phyloP scores from a whole-genome alignment of 2,888 invertebrate species.

The Scelioninae gen. 2 region DNA sequence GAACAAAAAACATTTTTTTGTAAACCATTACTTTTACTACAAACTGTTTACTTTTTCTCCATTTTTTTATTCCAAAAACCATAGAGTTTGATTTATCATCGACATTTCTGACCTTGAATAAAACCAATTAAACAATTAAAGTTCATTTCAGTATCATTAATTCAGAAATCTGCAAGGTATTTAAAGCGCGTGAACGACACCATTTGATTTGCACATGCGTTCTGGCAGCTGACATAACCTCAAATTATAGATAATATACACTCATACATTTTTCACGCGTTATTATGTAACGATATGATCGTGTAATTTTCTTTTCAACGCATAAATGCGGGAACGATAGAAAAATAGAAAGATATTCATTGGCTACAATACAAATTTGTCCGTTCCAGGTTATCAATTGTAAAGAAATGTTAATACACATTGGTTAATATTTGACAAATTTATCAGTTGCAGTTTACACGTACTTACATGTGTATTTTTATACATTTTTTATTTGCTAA shows the following conservation, averaged over 20 bases:
- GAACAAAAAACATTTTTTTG: too few relatives aligned
- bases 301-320: conserved; percentile 19
- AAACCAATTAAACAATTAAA: neutral
- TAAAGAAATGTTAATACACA: too few relatives aligned
- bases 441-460: conserved; percentile 1
- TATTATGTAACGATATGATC: conserved; percentile 62
- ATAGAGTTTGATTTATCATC: too few relatives aligned
- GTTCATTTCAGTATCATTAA: conserved; percentile 17
- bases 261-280: conserved; percentile 35
- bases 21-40: too few relatives aligned
- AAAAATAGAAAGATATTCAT: neutral
- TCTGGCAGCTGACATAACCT: conserved; percentile 62
- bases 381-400: neutral
- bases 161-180: conserved; percentile 28
- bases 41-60: too few relatives aligned
- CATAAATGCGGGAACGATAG: neutral
- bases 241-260: conserved; percentile 37
- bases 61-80: too few relatives aligned
- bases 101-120: too few relatives aligned
- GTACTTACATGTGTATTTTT: too few relatives aligned
- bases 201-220: conserved; percentile 55
- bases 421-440: conserved; percentile 10
- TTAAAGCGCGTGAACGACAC: conserved; percentile 48
- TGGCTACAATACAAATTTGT: neutral
- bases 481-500: too few relatives aligned